These are phyloP conservation scores for Equus przewalskii DNA, from an alignment of 2,113 vertebrate species.

Conservation along the genomic window DNA sequence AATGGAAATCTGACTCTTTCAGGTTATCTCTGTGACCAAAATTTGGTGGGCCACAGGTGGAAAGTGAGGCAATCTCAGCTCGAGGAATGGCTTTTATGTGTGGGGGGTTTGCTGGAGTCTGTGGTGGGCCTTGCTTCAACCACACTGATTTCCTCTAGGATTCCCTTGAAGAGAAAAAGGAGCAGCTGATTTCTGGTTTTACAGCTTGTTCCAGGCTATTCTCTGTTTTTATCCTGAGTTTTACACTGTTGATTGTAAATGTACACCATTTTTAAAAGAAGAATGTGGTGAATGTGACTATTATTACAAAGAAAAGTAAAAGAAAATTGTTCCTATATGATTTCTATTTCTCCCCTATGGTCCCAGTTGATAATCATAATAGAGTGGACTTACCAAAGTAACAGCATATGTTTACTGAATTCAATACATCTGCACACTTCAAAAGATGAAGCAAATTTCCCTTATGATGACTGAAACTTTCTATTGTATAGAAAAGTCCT, in stretches of 20 bases:
- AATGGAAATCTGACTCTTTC: background rate
- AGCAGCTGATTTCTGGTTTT: background rate
- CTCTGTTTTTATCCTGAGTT: background rate
- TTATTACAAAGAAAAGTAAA: background rate
- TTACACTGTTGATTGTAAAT: background rate
- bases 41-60: background rate
- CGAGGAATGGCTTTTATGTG: background rate
- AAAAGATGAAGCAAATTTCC: conserved; percentile 19
- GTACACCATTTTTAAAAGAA: background rate
- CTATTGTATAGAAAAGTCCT: conserved; percentile 10
- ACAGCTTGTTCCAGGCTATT: background rate
- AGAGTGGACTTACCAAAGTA: background rate
- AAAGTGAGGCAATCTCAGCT: background rate
- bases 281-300: background rate
- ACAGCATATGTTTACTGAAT: background rate
- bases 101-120: background rate
- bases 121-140: background rate
- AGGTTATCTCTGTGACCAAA: background rate
- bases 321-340: background rate
- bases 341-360: background rate
- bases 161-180: background rate
- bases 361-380: background rate
- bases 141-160: background rate
- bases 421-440: background rate
- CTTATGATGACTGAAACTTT: conserved; percentile 19